phyloP scores from a whole-genome alignment of 2,797 vertebrate genomes.

The Cynodonichthys magdalenae region DNA sequence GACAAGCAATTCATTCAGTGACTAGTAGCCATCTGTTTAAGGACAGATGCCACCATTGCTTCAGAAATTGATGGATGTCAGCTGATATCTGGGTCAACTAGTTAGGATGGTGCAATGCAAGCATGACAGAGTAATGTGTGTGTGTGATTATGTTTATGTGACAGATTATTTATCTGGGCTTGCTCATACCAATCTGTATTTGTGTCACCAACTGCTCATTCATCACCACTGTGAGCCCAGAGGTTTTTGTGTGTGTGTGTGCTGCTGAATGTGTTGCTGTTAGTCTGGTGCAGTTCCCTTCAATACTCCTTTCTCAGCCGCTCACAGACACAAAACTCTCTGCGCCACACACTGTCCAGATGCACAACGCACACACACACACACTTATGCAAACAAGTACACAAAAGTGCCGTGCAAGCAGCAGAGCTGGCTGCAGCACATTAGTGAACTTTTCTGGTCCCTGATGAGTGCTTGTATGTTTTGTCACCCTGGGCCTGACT shows the following conservation, averaged over 20 bases:
- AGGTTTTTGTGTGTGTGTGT: neutral
- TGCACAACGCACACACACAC: constrained; percentile 11
- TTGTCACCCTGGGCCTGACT: constrained; percentile 57
- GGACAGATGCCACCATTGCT: constrained; percentile 51
- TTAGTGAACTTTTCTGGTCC: constrained; percentile 32
- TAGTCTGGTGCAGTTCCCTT: neutral
- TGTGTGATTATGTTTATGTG: constrained; percentile 16
- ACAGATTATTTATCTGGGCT: constrained; percentile 7
- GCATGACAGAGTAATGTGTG: constrained; percentile 42
- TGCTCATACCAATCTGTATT: constrained; percentile 17
- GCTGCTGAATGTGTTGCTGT: constrained; percentile 16
- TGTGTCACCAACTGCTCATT: constrained; percentile 15
- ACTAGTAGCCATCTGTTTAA: constrained; percentile 11
- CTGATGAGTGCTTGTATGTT: constrained; percentile 31
- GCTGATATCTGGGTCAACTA: constrained; percentile 50
- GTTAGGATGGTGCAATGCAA: constrained; percentile 11
- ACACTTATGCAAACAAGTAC: constrained; percentile 5
- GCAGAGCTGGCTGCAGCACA: constrained; percentile 62
- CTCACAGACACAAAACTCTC: constrained; percentile 20
- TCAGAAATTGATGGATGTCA: constrained; percentile 41
- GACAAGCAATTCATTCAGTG: constrained; percentile 59
- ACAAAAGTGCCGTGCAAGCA: constrained; percentile 28
- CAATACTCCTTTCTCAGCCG: constrained; percentile 8
- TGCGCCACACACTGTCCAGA: constrained; percentile 11
- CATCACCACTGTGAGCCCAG: constrained; percentile 8